Conservation (phyloP, 2,797 vertebrate genomes). For the Cryptoprocta ferox region DNA sequence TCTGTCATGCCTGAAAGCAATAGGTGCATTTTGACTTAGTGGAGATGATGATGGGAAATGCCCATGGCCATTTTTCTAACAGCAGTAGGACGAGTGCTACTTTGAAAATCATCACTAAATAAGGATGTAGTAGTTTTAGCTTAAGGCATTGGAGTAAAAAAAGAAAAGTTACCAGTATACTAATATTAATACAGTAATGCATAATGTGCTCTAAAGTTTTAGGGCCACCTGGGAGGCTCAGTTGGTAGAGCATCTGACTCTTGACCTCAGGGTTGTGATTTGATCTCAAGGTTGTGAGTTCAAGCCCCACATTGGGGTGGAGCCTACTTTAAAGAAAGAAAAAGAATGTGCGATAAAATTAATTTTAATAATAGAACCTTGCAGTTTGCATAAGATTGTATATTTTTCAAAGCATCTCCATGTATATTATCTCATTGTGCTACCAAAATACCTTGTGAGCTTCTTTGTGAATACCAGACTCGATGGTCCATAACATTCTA, state of each 20-base stretch:
- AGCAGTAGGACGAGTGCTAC: not conserved
- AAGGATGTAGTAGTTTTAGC: not conserved
- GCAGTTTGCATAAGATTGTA: not conserved
- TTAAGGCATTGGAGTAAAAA: not conserved
- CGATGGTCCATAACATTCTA: not conserved
- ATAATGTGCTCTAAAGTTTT: not conserved
- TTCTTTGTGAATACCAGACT: not conserved
- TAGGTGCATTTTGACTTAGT: not conserved
- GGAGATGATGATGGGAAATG: not conserved
- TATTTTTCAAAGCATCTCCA: slow-evolving; percentile 17
- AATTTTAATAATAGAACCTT: not conserved
- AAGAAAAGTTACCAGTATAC: not conserved
- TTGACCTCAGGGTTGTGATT: not conserved
- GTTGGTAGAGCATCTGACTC: not conserved
- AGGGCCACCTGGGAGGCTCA: not conserved
- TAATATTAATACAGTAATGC: slow-evolving; percentile 17
- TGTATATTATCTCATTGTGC: not conserved
- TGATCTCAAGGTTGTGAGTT: not conserved
- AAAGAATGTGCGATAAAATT: not conserved
- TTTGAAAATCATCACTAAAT: slow-evolving; percentile 47
- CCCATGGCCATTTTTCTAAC: not conserved
- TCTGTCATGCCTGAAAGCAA: not conserved
- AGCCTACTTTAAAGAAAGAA: not conserved
- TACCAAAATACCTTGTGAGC: not conserved
- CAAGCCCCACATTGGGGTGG: not conserved